phyloP scores from a whole-genome alignment of 2,113 vertebrate species.

The Protomyctophum bolini region DNA sequence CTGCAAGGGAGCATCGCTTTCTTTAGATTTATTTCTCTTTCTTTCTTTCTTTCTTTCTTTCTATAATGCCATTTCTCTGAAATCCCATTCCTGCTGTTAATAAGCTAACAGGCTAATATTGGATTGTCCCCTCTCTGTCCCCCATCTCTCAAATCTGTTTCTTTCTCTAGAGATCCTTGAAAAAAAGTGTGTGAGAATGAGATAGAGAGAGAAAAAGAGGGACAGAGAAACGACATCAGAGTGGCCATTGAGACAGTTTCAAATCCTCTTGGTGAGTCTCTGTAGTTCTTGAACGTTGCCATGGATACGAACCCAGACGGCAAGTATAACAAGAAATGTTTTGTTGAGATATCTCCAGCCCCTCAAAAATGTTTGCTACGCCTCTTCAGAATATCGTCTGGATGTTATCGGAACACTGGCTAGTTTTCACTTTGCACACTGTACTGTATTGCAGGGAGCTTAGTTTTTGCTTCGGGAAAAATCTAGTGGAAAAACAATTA shows the following conservation, averaged over 20 bases:
- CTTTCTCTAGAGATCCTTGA: slow-evolving; percentile 65
- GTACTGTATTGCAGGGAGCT: neutral
- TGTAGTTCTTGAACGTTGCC: slow-evolving; percentile 60
- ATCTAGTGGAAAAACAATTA: slow-evolving; percentile 2
- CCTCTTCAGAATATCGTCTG: slow-evolving; percentile 11
- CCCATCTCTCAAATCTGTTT: slow-evolving; percentile 57
- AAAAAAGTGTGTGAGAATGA: slow-evolving; percentile 17
- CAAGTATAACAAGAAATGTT: slow-evolving; percentile 39
- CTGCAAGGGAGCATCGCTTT: slow-evolving; percentile 26
- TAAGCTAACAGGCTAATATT: slow-evolving; percentile 65
- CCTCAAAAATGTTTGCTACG: slow-evolving; percentile 35
- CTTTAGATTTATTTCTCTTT: slow-evolving; percentile 6
- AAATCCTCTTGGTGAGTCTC: slow-evolving; percentile 51
- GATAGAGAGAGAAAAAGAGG: slow-evolving; percentile 8
- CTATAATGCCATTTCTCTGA: slow-evolving; percentile 38
- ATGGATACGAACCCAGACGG: slow-evolving; percentile 59
- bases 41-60: slow-evolving; percentile 11
- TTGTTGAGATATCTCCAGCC: slow-evolving; percentile 41
- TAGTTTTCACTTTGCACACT: too few relatives aligned
- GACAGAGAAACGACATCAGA: slow-evolving; percentile 26
- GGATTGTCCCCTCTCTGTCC: slow-evolving; percentile 59
- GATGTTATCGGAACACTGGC: too few relatives aligned
- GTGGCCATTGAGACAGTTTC: slow-evolving; percentile 52
- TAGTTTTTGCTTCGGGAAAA: neutral
- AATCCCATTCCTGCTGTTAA: slow-evolving; percentile 51